phyloP scores from a whole-genome alignment of 2,797 vertebrate species.

The Sus cebifrons region DNA sequence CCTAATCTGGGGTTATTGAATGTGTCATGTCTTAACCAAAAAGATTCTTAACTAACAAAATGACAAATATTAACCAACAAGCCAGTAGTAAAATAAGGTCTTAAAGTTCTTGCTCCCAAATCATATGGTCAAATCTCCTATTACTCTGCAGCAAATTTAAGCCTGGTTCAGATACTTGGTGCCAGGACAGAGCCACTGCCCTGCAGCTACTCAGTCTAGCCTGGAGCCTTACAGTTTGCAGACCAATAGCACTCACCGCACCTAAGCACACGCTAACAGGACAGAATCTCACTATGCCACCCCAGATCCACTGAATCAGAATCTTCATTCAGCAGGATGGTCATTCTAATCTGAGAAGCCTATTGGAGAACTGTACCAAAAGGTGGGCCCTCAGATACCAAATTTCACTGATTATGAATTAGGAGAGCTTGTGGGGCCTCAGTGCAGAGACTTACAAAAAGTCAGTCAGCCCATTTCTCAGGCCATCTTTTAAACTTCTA shows the following conservation, averaged over 20 bases:
- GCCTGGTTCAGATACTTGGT: background rate
- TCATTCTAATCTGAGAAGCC: background rate
- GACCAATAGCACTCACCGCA: background rate
- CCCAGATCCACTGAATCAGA: background rate
- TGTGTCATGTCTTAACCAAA: background rate
- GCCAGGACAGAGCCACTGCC: accelerated
- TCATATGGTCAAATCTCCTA: background rate
- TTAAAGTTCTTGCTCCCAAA: background rate
- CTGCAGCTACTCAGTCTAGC: background rate
- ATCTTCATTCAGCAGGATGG: background rate
- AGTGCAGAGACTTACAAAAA: background rate
- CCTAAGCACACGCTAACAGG: background rate
- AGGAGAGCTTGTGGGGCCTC: background rate
- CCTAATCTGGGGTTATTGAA: background rate
- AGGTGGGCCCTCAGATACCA: background rate
- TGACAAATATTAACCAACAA: background rate
- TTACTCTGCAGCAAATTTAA: background rate
- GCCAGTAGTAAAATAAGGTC: background rate
- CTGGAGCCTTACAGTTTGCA: background rate
- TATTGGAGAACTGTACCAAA: background rate
- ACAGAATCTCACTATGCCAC: too few relatives aligned
- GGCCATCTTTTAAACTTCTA: background rate
- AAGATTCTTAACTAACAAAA: background rate
- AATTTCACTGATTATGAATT: background rate
- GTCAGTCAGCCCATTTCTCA: background rate